Percentiles rank a stretch among this genome's conserved stretches.
Evolutionary conservation across 1,140 invertebrate genomes (phyloP).

Genomic region (Hydropsyche tenuis): DNA sequence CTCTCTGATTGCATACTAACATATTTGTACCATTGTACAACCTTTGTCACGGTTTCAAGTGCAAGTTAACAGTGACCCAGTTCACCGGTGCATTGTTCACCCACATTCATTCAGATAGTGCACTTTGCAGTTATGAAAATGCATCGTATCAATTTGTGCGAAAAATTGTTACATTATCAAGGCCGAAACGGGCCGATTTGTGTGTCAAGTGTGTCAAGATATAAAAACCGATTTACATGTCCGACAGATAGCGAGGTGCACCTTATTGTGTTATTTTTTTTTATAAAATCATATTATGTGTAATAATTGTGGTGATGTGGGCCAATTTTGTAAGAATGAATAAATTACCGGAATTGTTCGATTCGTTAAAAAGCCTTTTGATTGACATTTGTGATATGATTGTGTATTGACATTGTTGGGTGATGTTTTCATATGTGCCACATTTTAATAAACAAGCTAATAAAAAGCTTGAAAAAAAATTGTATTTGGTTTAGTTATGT

Average conservation of each 20-base stretch:
- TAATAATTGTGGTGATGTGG: not conserved
- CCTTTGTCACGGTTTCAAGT: slow-evolving; percentile 1
- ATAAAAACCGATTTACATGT: slow-evolving; percentile 8
- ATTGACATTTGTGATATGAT: not conserved
- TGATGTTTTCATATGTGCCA: no score
- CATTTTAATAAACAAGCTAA: no score
- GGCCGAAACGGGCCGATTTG: not conserved
- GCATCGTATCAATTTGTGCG: not conserved
- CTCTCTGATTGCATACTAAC: not conserved
- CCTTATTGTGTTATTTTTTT: not conserved
- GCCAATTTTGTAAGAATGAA: slow-evolving; percentile 17
- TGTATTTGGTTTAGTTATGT: no score
- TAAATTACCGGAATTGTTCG: not conserved
- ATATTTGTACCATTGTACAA: not conserved
- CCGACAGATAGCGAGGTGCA: not conserved
- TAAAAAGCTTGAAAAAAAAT: no score
- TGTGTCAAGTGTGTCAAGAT: slow-evolving; percentile 20
- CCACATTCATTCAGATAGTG: slow-evolving; percentile 1
- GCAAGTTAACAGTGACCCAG: slow-evolving; percentile 13
- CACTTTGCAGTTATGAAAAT: slow-evolving; percentile 10
- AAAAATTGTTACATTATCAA: slow-evolving; percentile 19
- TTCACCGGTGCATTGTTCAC: not conserved
- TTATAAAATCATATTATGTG: not conserved
- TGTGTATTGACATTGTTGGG: no score
- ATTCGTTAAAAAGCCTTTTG: not conserved